Conservation (phyloP, 2,797 vertebrate species). For the Schizopygopsis malacanthus region DNA sequence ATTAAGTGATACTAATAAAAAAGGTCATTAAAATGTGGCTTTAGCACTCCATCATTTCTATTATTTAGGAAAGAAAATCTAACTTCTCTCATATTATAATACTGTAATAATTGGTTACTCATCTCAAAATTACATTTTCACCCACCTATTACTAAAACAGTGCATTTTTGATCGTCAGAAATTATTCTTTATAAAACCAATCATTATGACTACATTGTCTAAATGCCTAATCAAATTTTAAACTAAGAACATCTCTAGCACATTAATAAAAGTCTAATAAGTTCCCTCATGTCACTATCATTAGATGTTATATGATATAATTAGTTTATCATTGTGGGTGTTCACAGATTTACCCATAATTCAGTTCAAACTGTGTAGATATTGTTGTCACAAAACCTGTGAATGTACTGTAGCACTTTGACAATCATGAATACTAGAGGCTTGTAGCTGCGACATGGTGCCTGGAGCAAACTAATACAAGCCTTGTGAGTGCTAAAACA, state of each 20-base stretch:
- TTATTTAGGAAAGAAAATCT: not conserved
- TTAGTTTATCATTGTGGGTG: conserved; percentile 11
- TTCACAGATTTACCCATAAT: conserved; percentile 23
- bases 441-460: conserved; percentile 17
- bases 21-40: not conserved
- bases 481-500: conserved; percentile 44
- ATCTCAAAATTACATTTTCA: not conserved
- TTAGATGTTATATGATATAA: not conserved
- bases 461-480: conserved; percentile 44
- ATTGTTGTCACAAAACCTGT: conserved; percentile 19
- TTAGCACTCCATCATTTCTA: not conserved
- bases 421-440: conserved; percentile 18
- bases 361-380: conserved; percentile 28
- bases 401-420: not conserved
- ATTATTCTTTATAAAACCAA: not conserved
- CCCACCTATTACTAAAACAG: not conserved
- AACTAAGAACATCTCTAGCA: not conserved
- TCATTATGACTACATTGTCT: not conserved
- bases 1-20: not conserved
- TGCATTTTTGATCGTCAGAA: not conserved
- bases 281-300: conserved; percentile 9
- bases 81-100: not conserved
- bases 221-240: not conserved
- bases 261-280: conserved; percentile 1
- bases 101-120: not conserved